Evolutionary conservation across 2,113 vertebrate genomes (phyloP), one percentile per base, ranked within the genome.

Genomic region (Chloebia gouldiae): DNA sequence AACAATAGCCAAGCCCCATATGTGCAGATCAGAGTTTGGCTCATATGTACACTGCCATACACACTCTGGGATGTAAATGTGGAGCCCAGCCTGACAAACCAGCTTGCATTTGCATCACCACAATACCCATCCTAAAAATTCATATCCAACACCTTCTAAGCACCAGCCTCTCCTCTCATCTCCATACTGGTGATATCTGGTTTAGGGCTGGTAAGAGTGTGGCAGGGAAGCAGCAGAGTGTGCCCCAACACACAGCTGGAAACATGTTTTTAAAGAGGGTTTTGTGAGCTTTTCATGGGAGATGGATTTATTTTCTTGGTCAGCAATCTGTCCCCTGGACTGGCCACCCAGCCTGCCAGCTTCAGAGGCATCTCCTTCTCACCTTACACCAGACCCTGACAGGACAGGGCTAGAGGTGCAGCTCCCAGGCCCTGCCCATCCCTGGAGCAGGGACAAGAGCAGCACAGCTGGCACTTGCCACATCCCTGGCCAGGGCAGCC

Each of bases 41-140:
- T 80, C 50, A 50, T 25, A 15, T 0, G 0, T 44, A 40, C 23
- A 40, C 31, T 3, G 1, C 3, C 1, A 44, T 15, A n/a, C 4
- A 56, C 28, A 78, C 42, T 51, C 33, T 5, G 18, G 39, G 47
- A 77, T 69, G 59, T 33, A 90, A 86, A 90, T 17, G 64, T 24
- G 51, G 50, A 88, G 68, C 63, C 31, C 68, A 86, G 54, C 44
- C 65, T 72, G 50, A 69, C 60, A 86, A 91, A 91, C 31, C 30
- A 81, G 44, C 22, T 50, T 65, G 61, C 69, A 56, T 89, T 73
- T 86, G 37, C 51, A 81, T 37, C 59, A 39, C 39, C 35, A 31
- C 11, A 45, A 88, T 65, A 85, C 15, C 33, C 66, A 70, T 21
- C 70, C 47, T n/a, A 73, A 78, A 77, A 91, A 70, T 4, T 19